Evolutionary conservation across 2,113 vertebrate genomes (phyloP).

Genomic region (Geothlypis trichas): DNA sequence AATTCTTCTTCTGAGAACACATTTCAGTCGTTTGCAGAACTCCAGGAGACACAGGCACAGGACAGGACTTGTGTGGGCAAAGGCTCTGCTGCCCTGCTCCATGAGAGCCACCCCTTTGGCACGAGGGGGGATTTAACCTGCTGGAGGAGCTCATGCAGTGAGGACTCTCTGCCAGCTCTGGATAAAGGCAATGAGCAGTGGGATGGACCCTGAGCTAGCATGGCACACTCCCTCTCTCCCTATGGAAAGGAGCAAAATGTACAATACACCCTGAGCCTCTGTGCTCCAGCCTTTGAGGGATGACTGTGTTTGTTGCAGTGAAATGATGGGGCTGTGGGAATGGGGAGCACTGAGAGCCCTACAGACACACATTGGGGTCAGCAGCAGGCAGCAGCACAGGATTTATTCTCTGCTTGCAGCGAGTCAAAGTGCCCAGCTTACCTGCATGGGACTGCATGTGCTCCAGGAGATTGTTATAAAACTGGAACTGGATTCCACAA

Average conservation of each 20-base stretch:
- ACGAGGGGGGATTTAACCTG: neutral
- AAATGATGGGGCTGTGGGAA: conserved; percentile 25
- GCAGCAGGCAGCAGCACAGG: conserved; percentile 27
- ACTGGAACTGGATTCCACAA: conserved; percentile 99
- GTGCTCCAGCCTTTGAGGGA: neutral
- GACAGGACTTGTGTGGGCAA: neutral
- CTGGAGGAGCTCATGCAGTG: neutral
- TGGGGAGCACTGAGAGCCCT: neutral
- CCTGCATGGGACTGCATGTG: conserved; percentile 99
- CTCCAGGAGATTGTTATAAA: conserved; percentile 99
- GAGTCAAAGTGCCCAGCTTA: conserved; percentile 72
- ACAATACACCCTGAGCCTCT: neutral
- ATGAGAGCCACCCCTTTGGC: neutral
- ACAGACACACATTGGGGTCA: neutral
- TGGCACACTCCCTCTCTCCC: neutral
- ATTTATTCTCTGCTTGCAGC: neutral
- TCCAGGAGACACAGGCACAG: neutral
- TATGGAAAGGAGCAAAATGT: neutral
- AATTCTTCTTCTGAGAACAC: neutral
- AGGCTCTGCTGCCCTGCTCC: neutral
- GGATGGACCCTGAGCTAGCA: neutral
- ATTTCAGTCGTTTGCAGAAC: neutral
- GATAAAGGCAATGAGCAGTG: neutral
- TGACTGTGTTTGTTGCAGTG: neutral
- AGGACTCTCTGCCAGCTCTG: neutral